Percentiles rank a stretch among this genome's conserved stretches.
Conservation (phyloP, 1,140 invertebrate genomes). For the Pogonomyrmex barbatus region DNA sequence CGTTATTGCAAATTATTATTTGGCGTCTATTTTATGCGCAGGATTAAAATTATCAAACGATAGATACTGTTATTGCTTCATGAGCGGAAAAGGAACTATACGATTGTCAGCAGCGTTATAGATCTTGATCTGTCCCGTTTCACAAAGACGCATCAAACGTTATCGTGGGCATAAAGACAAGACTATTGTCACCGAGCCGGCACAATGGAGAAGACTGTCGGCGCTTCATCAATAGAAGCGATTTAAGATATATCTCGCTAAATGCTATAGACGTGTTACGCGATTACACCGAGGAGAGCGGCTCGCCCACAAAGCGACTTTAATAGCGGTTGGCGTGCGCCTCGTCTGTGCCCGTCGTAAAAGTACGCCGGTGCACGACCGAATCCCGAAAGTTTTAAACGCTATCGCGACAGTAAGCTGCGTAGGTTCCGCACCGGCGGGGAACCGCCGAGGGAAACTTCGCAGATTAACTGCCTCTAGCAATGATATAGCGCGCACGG, state of each 20-base stretch:
- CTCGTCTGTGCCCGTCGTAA: not conserved
- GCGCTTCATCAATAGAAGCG: not conserved
- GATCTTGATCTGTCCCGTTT: not conserved
- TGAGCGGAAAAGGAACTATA: not conserved
- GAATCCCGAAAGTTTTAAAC: constrained; percentile 68
- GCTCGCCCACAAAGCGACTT: not conserved
- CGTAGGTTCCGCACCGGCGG: constrained; percentile 21
- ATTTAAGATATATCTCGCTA: not conserved
- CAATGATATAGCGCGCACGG: constrained; percentile 56
- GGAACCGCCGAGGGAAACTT: constrained; percentile 51
- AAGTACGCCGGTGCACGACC: constrained; percentile 8
- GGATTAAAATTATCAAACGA: not conserved
- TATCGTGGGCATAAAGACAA: constrained; percentile 1
- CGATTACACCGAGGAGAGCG: not conserved
- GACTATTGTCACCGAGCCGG: not conserved
- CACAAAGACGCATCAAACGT: not conserved
- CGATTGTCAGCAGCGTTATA: not conserved
- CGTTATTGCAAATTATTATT: not conserved
- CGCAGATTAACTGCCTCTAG: constrained; percentile 69
- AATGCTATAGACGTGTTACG: constrained; percentile 1
- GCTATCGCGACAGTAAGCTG: constrained; percentile 32
- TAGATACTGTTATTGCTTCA: not conserved
- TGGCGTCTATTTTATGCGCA: not conserved
- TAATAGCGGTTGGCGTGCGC: constrained; percentile 9
- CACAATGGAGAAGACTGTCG: not conserved